Base-by-base conservation (phyloP, 2,797 vertebrate species). In the Tokudaia tokunoshimensis region DNA sequence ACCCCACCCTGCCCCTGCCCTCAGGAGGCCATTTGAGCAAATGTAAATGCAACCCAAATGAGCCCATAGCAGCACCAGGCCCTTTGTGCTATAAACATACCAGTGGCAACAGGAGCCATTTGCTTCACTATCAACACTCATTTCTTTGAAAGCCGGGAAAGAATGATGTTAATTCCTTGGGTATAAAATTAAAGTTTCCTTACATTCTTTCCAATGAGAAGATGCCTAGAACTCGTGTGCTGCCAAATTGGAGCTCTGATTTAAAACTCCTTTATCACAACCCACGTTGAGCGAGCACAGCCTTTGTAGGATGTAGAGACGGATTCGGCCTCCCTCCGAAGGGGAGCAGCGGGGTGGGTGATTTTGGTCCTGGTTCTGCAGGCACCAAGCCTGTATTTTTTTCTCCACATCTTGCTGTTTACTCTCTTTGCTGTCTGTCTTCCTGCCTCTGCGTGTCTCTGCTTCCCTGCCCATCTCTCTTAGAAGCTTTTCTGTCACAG, bases 231-330 rank as follows among this genome's bases (percentile, higher is more conserved):
- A 91, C 44, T 90, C 92, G 82, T 93, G 83, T 72, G 76, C 85
- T 96, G 80, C 91, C 97, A 97, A 96, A 95, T 94, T 96, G 92
- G 95, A 90, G 89, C 65, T 96, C 70, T 96, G 95, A 96, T 97
- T 96, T 94, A 96, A 96, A 97, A 95, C 83, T 96, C 86, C 86
- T 97, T 93, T 95, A 75, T 97, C 92, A 94, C 82, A 95, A 91
- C 92, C 52, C 95, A 87, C 80, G 92, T 80, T 97, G 86, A 95
- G 94, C 91, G 72, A 94, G 75, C 19, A 34, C 37, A 92, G 82
- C 31, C 91, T 91, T 83, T 95, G 86, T 72, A 91, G 93, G 82
- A 52, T 26, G n/a, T 59, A 78, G 85, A 92, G 82, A 95, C 79
- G 63, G 92, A 94, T 81, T 94, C 91, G 94, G 91, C n/a, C 57